phyloP scores from a whole-genome alignment of 2,113 vertebrate genomes.

The Myotis lucifugus region DNA sequence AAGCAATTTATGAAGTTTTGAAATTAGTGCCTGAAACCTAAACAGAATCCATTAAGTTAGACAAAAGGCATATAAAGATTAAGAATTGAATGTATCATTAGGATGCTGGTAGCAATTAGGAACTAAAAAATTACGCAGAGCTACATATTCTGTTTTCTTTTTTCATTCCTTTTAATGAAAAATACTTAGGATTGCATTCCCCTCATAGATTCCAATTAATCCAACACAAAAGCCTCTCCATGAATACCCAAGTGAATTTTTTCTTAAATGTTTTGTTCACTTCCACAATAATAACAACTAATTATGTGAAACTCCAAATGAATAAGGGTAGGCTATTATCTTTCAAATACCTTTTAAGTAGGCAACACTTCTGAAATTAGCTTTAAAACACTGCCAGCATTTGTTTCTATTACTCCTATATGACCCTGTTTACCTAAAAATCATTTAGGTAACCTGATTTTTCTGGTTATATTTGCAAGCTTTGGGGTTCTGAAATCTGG shows the following conservation, averaged over 20 bases:
- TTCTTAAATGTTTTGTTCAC: slow-evolving; percentile 37
- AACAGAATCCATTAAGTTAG: slow-evolving; percentile 53
- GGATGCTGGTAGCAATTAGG: not conserved
- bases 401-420: slow-evolving; percentile 32
- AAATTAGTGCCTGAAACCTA: slow-evolving; percentile 34
- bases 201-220: slow-evolving; percentile 59
- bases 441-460: not conserved
- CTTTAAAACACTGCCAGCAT: not conserved
- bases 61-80: slow-evolving; percentile 38
- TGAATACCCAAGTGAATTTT: slow-evolving; percentile 15
- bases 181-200: not conserved
- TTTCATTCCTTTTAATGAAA: slow-evolving; percentile 57
- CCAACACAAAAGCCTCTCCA: slow-evolving; percentile 41
- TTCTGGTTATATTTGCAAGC: not conserved
- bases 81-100: slow-evolving; percentile 41
- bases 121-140: not conserved
- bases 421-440: not conserved
- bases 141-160: not conserved
- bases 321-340: slow-evolving; percentile 21
- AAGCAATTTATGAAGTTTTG: slow-evolving; percentile 45
- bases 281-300: slow-evolving; percentile 53
- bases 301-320: slow-evolving; percentile 56
- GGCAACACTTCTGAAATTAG: not conserved
- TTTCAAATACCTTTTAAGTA: slow-evolving; percentile 37
- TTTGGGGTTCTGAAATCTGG: not conserved